phyloP scores from a whole-genome alignment of 2,113 vertebrate species.

The Tichodroma muraria region DNA sequence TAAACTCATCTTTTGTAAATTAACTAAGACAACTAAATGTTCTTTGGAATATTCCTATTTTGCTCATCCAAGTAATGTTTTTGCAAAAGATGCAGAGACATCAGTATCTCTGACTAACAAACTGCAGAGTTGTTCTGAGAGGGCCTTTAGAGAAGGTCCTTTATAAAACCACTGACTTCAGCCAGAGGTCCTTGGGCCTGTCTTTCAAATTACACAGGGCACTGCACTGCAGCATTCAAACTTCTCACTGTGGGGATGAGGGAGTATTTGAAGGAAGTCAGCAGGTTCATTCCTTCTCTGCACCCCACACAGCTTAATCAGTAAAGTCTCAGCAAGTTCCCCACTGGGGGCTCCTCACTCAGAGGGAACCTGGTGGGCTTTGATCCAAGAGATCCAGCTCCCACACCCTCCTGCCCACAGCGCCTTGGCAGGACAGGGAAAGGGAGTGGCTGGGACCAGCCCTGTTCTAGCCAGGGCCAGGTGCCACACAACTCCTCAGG shows the following conservation, averaged over 20 bases:
- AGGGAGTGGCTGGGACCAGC: background rate
- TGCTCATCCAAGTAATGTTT: background rate
- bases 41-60: background rate
- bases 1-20: background rate
- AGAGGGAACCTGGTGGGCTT: rapidly evolving
- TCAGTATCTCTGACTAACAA: background rate
- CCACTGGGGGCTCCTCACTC: rapidly evolving
- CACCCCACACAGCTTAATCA: rapidly evolving
- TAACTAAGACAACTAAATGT: background rate
- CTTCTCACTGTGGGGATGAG: rapidly evolving
- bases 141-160: background rate
- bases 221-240: background rate
- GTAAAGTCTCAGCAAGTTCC: background rate
- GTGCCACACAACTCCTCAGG: background rate
- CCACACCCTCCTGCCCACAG: background rate
- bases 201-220: background rate
- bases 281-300: background rate
- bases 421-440: background rate
- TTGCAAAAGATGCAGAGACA: background rate
- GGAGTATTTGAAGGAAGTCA: background rate
- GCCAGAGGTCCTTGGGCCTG: background rate
- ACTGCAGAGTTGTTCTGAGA: background rate
- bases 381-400: background rate
- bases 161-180: background rate
- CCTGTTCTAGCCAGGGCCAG: background rate